Evolutionary conservation across 2,797 vertebrate species (phyloP).

Genomic region (Acropternis orthonyx): DNA sequence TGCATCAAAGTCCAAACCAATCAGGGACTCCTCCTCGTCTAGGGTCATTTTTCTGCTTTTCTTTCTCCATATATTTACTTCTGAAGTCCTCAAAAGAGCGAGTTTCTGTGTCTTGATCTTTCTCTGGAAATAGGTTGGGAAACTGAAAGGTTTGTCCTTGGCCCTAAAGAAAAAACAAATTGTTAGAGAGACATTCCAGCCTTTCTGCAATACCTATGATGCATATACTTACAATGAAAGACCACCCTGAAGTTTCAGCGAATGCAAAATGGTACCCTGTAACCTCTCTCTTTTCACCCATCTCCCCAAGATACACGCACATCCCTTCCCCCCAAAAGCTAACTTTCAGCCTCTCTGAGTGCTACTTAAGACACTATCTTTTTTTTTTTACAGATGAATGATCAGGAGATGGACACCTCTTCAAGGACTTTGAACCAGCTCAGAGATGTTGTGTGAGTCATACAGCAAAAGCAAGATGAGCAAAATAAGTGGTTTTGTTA

Average conservation of each 20-base stretch:
- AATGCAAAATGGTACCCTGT: background rate
- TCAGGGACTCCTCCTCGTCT: conserved; percentile 86
- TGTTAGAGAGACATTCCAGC: conserved; percentile 46
- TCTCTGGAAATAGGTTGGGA: conserved; percentile 90
- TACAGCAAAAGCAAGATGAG: background rate
- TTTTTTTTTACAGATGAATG: background rate
- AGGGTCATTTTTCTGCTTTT: conserved; percentile 83
- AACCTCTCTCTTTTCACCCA: background rate
- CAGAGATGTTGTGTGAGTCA: background rate
- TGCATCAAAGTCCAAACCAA: conserved; percentile 90
- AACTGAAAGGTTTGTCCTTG: conserved; percentile 91
- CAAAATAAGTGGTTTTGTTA: background rate
- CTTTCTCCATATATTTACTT: conserved; percentile 82
- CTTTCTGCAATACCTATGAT: conserved; percentile 9
- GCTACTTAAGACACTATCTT: background rate
- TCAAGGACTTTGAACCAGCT: background rate
- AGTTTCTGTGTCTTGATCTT: conserved; percentile 65
- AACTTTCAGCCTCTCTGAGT: background rate
- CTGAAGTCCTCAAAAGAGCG: conserved; percentile 79
- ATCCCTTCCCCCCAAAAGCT: rapidly evolving
- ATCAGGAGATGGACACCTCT: background rate
- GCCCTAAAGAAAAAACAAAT: conserved; percentile 76
- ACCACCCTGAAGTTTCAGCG: conserved; percentile 20
- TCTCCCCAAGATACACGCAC: background rate
- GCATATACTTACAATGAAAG: background rate